Evolutionary conservation across 1,140 invertebrate species (phyloP), one percentile per base, ranked within the genome.

Genomic region (Aphis gossypii): DNA sequence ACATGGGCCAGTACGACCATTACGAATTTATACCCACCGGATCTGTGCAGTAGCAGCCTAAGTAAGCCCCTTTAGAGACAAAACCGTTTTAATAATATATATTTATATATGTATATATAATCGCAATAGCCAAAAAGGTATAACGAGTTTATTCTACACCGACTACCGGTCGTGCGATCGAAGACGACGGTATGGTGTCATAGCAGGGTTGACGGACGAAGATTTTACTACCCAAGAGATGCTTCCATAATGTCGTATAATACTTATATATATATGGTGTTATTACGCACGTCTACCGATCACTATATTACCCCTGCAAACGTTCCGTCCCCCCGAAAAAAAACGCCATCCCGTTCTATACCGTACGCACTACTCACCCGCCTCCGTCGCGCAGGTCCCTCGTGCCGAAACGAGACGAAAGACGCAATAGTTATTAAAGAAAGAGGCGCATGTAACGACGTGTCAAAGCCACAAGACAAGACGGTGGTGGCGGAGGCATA

Each of bases 381-480:
- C 56, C 56, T 0, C 30, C 56, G n/a, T 2, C 60, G 14, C 30
- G 3, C 30, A 68, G 30, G 60, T 76, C 60, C 60, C 60, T 76
- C 60, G 60, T 18, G 35, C 23, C 23, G 41, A 54, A 89, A 60
- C 20, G 54, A 41, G 25, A 41, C 35, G 87, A 76, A n/a, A 76
- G 60, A 76, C 44, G 88, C 38, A 38, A 76, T 76, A 90, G 51
- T 60, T 90, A 90, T 60, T 90, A 90, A 41, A 60, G 51, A 90
- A 90, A 90, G 3, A 83, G 91, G 60, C 44, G 46, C n/a, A n/a
- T 82, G 68, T 92, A 92, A 92, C 91, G 91, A 92, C 91, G 76
- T 84, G 91, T 92, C 91, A 92, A 83, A 83, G 68, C 46, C 91
- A 83, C 91, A 54, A 30, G 76, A 54, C 54, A 38, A 51, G 30